Evolutionary conservation across 2,113 vertebrate genomes (phyloP).

Genomic region (Callithrix jacchus): DNA sequence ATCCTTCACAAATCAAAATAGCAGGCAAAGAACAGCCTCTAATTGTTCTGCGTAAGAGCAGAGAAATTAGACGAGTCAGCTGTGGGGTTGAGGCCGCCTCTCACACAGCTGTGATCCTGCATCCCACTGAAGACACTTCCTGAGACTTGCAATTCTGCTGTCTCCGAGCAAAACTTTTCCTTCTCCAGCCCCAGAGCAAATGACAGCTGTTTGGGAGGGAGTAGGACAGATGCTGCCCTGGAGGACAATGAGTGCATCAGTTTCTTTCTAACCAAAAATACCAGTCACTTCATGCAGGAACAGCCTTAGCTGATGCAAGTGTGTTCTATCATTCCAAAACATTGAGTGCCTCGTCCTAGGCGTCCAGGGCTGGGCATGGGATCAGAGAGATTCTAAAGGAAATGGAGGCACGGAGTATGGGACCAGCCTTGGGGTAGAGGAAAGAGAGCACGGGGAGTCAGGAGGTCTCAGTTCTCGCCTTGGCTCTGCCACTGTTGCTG

Average conservation of each 20-base stretch:
- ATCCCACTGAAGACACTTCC: slow-evolving; percentile 48
- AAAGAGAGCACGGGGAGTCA: background rate
- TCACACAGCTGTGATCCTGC: slow-evolving; percentile 72
- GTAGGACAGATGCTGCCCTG: slow-evolving; percentile 52
- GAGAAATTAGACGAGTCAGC: slow-evolving; percentile 76
- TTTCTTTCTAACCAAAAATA: background rate
- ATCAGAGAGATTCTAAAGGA: background rate
- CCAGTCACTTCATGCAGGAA: background rate
- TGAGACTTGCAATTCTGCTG: slow-evolving; percentile 48
- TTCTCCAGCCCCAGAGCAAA: slow-evolving; percentile 47
- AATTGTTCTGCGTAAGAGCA: slow-evolving; percentile 77
- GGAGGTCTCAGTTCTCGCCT: background rate
- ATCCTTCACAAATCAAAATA: slow-evolving; percentile 76
- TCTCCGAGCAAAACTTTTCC: slow-evolving; percentile 46
- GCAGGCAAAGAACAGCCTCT: slow-evolving; percentile 75
- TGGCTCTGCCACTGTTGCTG: background rate
- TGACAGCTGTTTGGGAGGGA: slow-evolving; percentile 58
- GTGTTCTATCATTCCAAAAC: background rate
- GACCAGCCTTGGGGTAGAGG: background rate
- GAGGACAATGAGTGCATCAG: slow-evolving; percentile 35
- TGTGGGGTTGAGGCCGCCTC: slow-evolving; percentile 70
- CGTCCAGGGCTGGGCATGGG: rapidly evolving
- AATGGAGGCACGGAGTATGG: background rate
- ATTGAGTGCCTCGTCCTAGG: background rate
- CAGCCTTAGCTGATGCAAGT: background rate